Base-by-base conservation (phyloP, 2,113 vertebrate species). In the Fregata magnificens region DNA sequence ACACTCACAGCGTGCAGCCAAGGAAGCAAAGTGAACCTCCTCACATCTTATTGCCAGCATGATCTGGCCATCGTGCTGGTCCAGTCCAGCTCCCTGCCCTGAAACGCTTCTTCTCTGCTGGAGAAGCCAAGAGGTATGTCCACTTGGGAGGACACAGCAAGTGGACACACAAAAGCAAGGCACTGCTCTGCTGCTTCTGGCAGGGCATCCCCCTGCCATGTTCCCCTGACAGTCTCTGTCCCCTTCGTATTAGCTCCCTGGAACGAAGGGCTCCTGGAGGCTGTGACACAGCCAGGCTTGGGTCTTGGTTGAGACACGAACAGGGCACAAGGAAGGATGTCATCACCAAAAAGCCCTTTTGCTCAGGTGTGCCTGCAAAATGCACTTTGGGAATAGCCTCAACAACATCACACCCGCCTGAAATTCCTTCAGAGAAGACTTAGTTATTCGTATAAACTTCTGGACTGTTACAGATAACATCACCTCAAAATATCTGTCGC, bases 41-140 rank as follows among this genome's bases (percentile, higher is more conserved):
- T 82, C 31, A 19, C 16, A 20, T 24, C 26, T 61, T 8, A 31
- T 44, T 12, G n/a, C 62, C 44, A 47, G n/a, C 47, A 38, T 1
- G 2, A 49, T 29, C 42, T 26, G 20, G 5, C 5, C 29, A 1
- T 10, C 3, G 3, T 0, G 2, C 62, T 53, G 34, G 31, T n/a
- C 56, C 25, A 1, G 18, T 44, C 32, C 62, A 72, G 72, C 49
- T 50, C 34, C 31, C 17, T 63, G 38, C 49, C 28, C 53, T 70
- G 59, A 74, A 70, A 67, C 0, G 1, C 24, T 7, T 0, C 17
- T 31, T 24, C 44, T 61, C 15, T 71, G 42, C 65, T 92, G 73
- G 59, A 74, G 40, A 52, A 44, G 16, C 13, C 44, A 63, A 73
- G 71, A 72, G 9, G 7, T 17, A 53, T 1, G 0, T 61, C 42